Percentiles rank a stretch among this genome's conserved stretches.
Conservation (phyloP, 2,888 invertebrate species). For the Apamea epomidion region DNA sequence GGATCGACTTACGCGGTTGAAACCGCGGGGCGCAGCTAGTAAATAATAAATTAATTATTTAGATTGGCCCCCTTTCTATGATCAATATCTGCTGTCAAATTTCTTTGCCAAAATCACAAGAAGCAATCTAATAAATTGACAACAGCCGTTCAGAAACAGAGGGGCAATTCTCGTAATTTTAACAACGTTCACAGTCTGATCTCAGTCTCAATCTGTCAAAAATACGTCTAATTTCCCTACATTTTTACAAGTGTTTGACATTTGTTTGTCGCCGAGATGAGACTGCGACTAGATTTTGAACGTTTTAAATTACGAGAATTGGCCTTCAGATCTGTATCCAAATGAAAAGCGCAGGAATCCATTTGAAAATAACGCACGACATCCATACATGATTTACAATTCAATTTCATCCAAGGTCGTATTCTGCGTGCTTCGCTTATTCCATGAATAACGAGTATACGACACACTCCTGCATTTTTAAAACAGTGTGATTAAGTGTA, state of each 20-base stretch:
- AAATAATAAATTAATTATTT: too few relatives aligned
- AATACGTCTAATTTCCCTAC: too few relatives aligned
- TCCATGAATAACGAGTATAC: slow-evolving; percentile 54
- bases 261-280: too few relatives aligned
- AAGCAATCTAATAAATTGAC: background rate
- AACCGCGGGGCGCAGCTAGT: too few relatives aligned
- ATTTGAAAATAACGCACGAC: slow-evolving; percentile 28
- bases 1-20: too few relatives aligned
- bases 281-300: too few relatives aligned
- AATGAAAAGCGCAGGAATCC: slow-evolving; percentile 13
- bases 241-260: too few relatives aligned
- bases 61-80: background rate
- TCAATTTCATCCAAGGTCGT: slow-evolving; percentile 46
- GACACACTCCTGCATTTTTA: slow-evolving; percentile 55
- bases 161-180: too few relatives aligned
- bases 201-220: too few relatives aligned
- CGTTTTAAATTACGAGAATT: too few relatives aligned
- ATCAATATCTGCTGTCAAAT: background rate
- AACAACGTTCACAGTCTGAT: too few relatives aligned
- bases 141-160: background rate
- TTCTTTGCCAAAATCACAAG: background rate
- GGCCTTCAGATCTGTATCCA: background rate
- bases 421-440: slow-evolving; percentile 32
- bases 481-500: slow-evolving; percentile 33
- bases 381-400: slow-evolving; percentile 45